Percentiles rank a stretch among this genome's conserved stretches.
These are phyloP conservation scores for Brevimyrus niger DNA, from an alignment of 2,113 vertebrate species.

Conservation along the genomic window DNA sequence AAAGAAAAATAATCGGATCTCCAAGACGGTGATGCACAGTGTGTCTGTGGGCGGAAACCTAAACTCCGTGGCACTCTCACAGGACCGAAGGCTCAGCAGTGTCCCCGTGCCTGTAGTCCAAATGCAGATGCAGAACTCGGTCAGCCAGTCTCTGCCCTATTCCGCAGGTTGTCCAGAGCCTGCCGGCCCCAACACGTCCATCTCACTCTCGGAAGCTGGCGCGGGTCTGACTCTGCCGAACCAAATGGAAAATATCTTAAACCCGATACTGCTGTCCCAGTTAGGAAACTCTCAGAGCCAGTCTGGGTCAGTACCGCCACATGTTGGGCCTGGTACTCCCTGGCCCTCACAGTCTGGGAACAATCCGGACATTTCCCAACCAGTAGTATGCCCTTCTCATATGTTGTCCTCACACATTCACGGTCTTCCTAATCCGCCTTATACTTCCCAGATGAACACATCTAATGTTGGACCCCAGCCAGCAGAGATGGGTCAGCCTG, in stretches of 20 bases:
- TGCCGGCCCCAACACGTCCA: constrained; percentile 44
- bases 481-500: constrained; percentile 15
- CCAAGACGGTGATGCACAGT: constrained; percentile 45
- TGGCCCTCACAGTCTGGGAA: constrained; percentile 39
- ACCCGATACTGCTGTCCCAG: constrained; percentile 67
- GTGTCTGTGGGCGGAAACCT: constrained; percentile 53
- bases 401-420: constrained; percentile 36
- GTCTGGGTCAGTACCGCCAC: constrained; percentile 44
- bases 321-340: constrained; percentile 27
- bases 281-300: constrained; percentile 48
- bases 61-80: constrained; percentile 48
- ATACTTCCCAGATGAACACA: constrained; percentile 39
- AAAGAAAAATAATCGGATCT: constrained; percentile 65
- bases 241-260: constrained; percentile 65
- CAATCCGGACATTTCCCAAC: constrained; percentile 48
- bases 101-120: constrained; percentile 30
- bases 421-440: constrained; percentile 17
- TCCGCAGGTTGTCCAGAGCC: constrained; percentile 25
- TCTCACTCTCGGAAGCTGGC: constrained; percentile 50
- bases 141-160: constrained; percentile 33
- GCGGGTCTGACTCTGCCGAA: constrained; percentile 60
- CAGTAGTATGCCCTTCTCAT: constrained; percentile 39
- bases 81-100: constrained; percentile 43
- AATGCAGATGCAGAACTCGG: constrained; percentile 59
- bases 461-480: constrained; percentile 27